A percentile compares a stretch with the other conserved stretches of the same genome.
These are phyloP conservation scores for Tribolium freemani DNA, from an alignment of 2,888 invertebrate species.

Conservation along the genomic window DNA sequence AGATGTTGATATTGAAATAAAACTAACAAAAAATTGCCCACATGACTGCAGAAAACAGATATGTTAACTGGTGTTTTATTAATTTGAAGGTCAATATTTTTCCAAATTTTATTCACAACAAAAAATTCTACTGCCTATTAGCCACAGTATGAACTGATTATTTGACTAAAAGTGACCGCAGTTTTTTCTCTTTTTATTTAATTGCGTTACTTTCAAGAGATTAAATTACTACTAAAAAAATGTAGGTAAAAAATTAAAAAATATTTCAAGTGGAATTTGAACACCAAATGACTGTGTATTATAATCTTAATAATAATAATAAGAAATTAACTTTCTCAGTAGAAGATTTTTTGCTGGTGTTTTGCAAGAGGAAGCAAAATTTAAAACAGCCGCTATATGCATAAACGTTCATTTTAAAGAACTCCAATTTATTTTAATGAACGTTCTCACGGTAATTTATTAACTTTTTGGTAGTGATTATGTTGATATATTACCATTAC, in stretches of 20 bases:
- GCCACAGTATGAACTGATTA: no score
- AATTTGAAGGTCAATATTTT: neutral
- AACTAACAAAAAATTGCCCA: neutral
- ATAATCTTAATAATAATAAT: no score
- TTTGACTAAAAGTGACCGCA: no score
- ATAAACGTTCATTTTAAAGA: neutral
- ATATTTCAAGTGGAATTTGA: no score
- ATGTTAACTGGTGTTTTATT: neutral
- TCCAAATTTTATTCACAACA: neutral
- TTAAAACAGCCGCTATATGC: neutral
- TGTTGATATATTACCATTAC: neutral
- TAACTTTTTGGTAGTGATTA: neutral
- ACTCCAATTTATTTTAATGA: neutral
- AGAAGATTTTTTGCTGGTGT: neutral
- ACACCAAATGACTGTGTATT: no score
- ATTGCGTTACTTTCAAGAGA: no score
- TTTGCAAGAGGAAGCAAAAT: neutral
- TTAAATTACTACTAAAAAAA: no score
- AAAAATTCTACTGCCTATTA: no score
- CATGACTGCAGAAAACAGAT: neutral
- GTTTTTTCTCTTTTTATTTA: no score
- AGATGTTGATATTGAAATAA: neutral
- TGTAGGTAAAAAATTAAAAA: no score
- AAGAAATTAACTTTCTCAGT: no score
- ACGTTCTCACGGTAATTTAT: neutral